These are phyloP conservation scores for Coracopsis vasa DNA, from an alignment of 2,113 vertebrate species.

Conservation along the genomic window DNA sequence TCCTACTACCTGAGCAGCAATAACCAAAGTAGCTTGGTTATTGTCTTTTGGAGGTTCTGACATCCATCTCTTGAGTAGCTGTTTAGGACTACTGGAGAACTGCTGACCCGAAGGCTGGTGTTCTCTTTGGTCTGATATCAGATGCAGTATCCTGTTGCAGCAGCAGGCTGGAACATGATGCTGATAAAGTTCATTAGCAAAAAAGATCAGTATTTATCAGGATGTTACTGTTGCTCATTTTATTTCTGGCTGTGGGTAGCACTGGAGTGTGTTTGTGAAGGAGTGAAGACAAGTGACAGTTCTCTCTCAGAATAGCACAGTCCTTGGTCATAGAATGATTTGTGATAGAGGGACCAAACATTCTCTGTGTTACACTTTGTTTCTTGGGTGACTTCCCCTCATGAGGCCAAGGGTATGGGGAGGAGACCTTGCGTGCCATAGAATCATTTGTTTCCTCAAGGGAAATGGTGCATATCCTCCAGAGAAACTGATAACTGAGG, in stretches of 20 bases:
- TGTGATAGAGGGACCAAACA: neutral
- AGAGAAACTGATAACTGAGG: neutral
- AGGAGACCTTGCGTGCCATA: neutral
- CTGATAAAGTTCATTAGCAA: neutral
- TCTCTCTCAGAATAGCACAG: neutral
- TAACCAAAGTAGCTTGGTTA: neutral
- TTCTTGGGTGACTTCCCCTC: neutral
- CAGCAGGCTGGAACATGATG: neutral
- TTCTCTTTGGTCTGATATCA: neutral
- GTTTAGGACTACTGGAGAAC: neutral
- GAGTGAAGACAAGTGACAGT: neutral
- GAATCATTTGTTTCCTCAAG: neutral
- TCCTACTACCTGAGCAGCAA: neutral
- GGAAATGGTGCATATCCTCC: slow-evolving; percentile 12
- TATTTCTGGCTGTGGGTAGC: neutral
- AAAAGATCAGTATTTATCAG: neutral
- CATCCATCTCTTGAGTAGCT: neutral
- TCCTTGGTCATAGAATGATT: neutral
- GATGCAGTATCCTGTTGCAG: neutral
- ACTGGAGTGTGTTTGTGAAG: neutral
- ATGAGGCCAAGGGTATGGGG: neutral
- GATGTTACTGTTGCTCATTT: neutral
- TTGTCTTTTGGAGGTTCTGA: neutral
- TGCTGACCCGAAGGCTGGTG: neutral
- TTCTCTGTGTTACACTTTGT: neutral